Conservation (phyloP, 2,113 vertebrate genomes). For the Cranoglanis bouderius region DNA sequence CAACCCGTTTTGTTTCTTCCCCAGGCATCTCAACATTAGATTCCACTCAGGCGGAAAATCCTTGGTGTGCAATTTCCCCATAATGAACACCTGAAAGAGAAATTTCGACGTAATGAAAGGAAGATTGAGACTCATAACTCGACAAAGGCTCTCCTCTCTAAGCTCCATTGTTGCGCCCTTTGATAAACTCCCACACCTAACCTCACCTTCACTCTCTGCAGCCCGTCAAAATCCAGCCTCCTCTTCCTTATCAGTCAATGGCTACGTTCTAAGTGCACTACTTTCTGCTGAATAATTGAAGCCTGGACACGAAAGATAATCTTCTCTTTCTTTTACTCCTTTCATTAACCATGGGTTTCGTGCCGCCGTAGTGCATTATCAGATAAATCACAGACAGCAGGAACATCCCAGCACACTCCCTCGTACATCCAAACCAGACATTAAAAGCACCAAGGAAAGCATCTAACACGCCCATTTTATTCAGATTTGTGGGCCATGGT, state of each 20-base stretch:
- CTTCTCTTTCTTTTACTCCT: constrained; percentile 41
- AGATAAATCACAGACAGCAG: constrained; percentile 36
- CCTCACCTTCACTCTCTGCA: constrained; percentile 53
- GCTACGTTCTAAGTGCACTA: constrained; percentile 37
- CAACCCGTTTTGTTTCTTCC: neutral
- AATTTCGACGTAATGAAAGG: constrained; percentile 20
- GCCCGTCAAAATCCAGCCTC: constrained; percentile 40
- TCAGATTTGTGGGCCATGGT: neutral
- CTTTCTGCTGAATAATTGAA: constrained; percentile 59
- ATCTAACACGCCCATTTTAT: neutral
- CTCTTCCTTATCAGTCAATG: constrained; percentile 19
- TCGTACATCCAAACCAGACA: constrained; percentile 16
- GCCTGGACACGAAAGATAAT: constrained; percentile 46
- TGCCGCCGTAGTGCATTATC: constrained; percentile 13
- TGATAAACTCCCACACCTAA: constrained; percentile 42
- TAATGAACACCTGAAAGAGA: constrained; percentile 38
- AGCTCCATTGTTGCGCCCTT: constrained; percentile 18
- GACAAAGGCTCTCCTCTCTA: constrained; percentile 24
- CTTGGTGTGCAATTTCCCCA: constrained; percentile 10
- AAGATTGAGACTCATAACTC: constrained; percentile 5
- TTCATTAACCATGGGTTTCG: constrained; percentile 42
- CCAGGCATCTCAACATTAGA: constrained; percentile 25
- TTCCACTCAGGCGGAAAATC: constrained; percentile 18
- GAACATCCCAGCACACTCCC: constrained; percentile 1
- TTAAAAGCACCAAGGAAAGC: constrained; percentile 29